These are phyloP conservation scores for Brachyhypopomus occidentalis DNA, from an alignment of 2,113 vertebrate genomes.

Conservation along the genomic window DNA sequence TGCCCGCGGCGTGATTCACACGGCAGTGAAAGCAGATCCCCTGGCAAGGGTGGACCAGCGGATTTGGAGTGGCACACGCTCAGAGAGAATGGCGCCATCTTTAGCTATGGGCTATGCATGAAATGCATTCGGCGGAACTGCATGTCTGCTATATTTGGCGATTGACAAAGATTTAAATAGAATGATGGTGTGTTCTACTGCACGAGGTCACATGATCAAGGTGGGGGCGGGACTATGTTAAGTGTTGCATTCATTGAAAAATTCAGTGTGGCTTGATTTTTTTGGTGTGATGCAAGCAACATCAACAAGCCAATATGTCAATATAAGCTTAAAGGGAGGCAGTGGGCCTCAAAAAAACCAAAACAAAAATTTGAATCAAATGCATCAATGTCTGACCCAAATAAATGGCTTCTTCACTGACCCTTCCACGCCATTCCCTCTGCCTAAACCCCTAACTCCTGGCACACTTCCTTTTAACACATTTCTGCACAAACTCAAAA, in stretches of 20 bases:
- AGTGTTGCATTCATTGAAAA: not conserved
- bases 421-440: not conserved
- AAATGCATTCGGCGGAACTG: constrained; percentile 50
- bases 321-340: not conserved
- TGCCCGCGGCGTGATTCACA: constrained; percentile 19
- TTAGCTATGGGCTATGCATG: constrained; percentile 58
- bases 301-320: not conserved
- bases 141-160: constrained; percentile 58
- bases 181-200: constrained; percentile 48
- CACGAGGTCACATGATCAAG: constrained; percentile 53
- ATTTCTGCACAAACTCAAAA: not conserved
- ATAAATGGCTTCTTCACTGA: not conserved
- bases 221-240: constrained; percentile 30
- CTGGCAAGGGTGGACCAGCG: constrained; percentile 40
- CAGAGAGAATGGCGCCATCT: constrained; percentile 53
- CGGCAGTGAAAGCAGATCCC: constrained; percentile 58
- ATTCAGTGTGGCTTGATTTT: no score
- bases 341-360: not conserved
- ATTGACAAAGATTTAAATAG: constrained; percentile 61
- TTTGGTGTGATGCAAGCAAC: not conserved
- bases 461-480: not conserved
- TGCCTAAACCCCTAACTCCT: not conserved
- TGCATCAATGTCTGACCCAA: not conserved
- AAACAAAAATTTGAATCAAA: not conserved
- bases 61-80: constrained; percentile 37